Evolutionary conservation across 2,113 vertebrate species (phyloP), one percentile per base, ranked within the genome.

Genomic region (Paramormyrops kingsleyae): DNA sequence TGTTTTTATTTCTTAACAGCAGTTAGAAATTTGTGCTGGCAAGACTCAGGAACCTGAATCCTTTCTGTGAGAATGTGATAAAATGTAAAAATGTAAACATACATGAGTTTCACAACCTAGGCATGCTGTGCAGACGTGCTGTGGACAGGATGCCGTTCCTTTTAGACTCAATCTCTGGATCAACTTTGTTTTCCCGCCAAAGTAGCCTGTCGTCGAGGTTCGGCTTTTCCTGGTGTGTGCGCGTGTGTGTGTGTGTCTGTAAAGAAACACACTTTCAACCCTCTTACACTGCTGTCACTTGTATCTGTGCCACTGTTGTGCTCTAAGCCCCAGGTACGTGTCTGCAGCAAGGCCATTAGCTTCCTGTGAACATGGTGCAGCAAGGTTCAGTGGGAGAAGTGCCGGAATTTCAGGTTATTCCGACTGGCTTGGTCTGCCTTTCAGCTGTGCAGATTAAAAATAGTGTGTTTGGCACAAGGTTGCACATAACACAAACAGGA

Each of bases 41-140:
- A 12, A 47, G 42, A 84, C 35, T 39, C 42, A 5, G 83, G 83
- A 84, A 84, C 21, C 44, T 46, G 83, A 47, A 84, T 46, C 83
- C 42, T 46, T 84, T 84, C 83, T 47, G 44, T 47, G 83, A 84
- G 83, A 84, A 84, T 84, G 83, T 84, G 49, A 87, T 31, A 87
- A 87, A 87, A 87, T 35, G 84, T 87, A 46, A 50, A 31, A 50
- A 52, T 87, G 85, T 52, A 52, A 52, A 52, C 49, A 52, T 87
- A 13, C 27, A 8, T 12, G 85, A 15, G 13, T 35, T 47, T 84
- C 42, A 24, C 15, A 84, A 13, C 17, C 74, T 42, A 17, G 35
- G 35, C 74, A 19, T 39, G 74, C 74, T 39, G 31, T 39, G 31
- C 31, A 3, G 31, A 35, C 31, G 0, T 77, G 70, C 31, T 39